Evolutionary conservation across 2,113 vertebrate species (phyloP).

Genomic region (Bufo bufo): DNA sequence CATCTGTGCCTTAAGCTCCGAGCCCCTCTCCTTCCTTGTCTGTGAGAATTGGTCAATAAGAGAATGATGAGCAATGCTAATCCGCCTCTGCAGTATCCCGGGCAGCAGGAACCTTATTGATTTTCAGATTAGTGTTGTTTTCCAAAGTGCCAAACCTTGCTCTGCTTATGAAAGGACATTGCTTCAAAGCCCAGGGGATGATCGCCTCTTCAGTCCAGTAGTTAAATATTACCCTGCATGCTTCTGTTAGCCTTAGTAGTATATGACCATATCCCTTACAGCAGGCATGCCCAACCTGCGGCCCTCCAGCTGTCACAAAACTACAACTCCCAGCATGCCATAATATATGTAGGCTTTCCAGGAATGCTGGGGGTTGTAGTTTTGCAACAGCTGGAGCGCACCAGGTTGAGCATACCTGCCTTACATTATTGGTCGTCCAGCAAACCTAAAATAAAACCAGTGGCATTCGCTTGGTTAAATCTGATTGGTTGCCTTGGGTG

Average conservation of each 20-base stretch:
- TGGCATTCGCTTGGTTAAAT: not conserved
- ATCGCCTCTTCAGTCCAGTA: not conserved
- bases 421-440: not conserved
- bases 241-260: not conserved
- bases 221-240: constrained; percentile 13
- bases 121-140: constrained; percentile 48
- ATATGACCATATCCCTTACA: not conserved
- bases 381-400: too few relatives aligned
- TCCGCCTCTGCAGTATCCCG: constrained; percentile 24
- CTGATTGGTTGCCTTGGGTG: not conserved
- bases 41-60: constrained; percentile 8
- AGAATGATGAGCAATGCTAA: constrained; percentile 38
- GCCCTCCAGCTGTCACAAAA: too few relatives aligned
- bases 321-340: too few relatives aligned
- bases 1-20: not conserved
- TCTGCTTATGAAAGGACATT: constrained; percentile 35
- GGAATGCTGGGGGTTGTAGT: too few relatives aligned
- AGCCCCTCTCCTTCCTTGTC: not conserved
- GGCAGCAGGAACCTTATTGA: constrained; percentile 49
- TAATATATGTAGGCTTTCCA: too few relatives aligned
- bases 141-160: constrained; percentile 33
- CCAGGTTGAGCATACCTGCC: too few relatives aligned
- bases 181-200: not conserved
- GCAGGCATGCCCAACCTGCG: too few relatives aligned
- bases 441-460: not conserved